Conservation (phyloP, 2,888 invertebrate species). For the Temnothorax ravouxi region DNA sequence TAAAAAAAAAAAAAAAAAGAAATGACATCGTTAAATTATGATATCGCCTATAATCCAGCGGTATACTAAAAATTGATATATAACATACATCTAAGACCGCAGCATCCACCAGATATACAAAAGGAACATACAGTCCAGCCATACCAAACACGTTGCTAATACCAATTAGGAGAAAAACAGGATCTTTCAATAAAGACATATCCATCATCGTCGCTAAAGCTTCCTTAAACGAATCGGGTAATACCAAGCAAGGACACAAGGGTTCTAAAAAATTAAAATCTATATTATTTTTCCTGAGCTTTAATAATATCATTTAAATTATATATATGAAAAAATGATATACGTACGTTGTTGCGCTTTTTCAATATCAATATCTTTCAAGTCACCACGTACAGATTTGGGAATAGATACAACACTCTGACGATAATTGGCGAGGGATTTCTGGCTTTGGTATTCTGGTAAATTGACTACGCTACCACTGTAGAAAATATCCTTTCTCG, state of each 20-base stretch:
- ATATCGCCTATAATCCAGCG: neutral
- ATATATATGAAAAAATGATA: neutral
- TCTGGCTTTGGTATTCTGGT: slow-evolving; percentile 97
- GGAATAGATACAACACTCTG: slow-evolving; percentile 97
- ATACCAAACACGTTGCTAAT: slow-evolving; percentile 98
- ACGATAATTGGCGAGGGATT: slow-evolving; percentile 95
- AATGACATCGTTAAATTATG: neutral
- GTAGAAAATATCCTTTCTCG: slow-evolving; percentile 98
- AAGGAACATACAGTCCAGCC: slow-evolving; percentile 98
- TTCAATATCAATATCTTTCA: slow-evolving; percentile 89
- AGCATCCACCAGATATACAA: slow-evolving; percentile 96
- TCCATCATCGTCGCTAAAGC: slow-evolving; percentile 97
- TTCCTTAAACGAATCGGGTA: slow-evolving; percentile 94
- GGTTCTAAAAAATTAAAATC: slow-evolving; percentile 88
- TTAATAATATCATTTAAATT: neutral
- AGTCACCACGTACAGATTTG: slow-evolving; percentile 88
- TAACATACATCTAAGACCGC: slow-evolving; percentile 90
- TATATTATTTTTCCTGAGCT: neutral
- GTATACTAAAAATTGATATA: neutral
- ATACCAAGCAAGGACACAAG: slow-evolving; percentile 92
- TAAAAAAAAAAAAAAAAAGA: slow-evolving; percentile 82
- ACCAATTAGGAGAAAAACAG: slow-evolving; percentile 96
- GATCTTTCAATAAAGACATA: slow-evolving; percentile 94
- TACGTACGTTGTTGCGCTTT: slow-evolving; percentile 90
- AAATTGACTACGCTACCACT: slow-evolving; percentile 97